A percentile compares a stretch with the other conserved stretches of the same genome.
These are phyloP conservation scores for Empidonax alnorum DNA, from an alignment of 2,113 vertebrate species.

Conservation along the genomic window DNA sequence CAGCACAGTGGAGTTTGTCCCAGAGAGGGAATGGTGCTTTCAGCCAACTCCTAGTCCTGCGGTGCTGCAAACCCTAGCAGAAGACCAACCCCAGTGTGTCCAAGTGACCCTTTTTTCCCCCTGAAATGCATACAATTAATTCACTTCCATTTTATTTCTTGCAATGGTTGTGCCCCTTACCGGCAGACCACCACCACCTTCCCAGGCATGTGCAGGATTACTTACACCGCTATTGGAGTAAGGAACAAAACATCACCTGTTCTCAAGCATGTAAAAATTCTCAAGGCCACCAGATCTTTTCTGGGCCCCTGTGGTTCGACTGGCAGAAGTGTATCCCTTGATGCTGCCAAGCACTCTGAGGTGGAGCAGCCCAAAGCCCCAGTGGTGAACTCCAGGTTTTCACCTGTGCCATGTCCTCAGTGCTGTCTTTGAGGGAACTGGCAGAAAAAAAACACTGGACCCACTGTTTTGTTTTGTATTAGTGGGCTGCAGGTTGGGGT, in stretches of 20 bases:
- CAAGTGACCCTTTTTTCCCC: fast-evolving
- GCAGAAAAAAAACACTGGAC: background rate
- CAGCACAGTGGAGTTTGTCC: background rate
- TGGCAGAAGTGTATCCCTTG: background rate
- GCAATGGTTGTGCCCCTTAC: background rate
- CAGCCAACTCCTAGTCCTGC: background rate
- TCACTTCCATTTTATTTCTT: background rate
- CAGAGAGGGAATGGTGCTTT: background rate
- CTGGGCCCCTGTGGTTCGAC: fast-evolving
- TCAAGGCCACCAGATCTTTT: background rate
- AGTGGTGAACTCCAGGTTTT: background rate
- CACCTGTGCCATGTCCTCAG: background rate
- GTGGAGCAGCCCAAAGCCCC: background rate
- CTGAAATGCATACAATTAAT: background rate
- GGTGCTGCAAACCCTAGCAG: background rate
- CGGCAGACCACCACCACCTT: background rate
- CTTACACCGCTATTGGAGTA: background rate
- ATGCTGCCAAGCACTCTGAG: background rate
- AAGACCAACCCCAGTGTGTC: background rate
- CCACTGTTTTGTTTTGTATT: background rate
- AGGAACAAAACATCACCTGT: background rate
- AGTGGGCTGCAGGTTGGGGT: background rate
- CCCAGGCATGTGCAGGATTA: background rate
- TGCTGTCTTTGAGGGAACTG: background rate
- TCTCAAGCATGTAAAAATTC: background rate